phyloP scores from a whole-genome alignment of 2,113 vertebrate genomes.

The Aepyceros melampus region DNA sequence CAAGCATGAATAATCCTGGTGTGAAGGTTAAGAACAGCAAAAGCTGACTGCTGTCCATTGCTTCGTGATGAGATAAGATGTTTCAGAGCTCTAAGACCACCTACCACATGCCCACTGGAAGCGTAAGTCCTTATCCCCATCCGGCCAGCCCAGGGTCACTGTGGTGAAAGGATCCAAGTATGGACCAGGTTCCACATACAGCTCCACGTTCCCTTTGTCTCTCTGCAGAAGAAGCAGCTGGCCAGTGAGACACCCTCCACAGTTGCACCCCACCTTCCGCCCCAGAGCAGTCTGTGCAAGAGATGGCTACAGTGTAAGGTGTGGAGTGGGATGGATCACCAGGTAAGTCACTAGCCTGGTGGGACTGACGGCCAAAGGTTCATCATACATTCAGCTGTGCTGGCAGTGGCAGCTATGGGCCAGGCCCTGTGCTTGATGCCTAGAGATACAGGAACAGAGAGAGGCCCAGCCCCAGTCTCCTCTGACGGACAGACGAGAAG shows the following conservation, averaged over 20 bases:
- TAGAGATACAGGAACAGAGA: neutral
- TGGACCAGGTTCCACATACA: constrained; percentile 67
- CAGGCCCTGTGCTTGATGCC: neutral
- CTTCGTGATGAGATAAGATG: neutral
- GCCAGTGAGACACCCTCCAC: neutral
- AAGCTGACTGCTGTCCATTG: neutral
- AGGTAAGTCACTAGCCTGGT: neutral
- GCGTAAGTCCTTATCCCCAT: constrained; percentile 7
- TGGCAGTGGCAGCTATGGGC: neutral
- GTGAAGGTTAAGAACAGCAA: neutral
- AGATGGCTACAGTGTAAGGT: neutral
- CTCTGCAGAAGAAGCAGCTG: constrained; percentile 47
- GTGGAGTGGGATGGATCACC: neutral
- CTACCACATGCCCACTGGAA: constrained; percentile 83
- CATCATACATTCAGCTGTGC: too few relatives aligned
- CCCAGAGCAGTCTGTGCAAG: neutral
- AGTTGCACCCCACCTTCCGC: too few relatives aligned
- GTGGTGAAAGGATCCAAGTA: constrained; percentile 76
- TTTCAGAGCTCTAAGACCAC: constrained; percentile 15
- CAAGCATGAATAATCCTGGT: neutral
- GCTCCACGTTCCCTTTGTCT: constrained; percentile 15
- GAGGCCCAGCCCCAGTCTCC: neutral
- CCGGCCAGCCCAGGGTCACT: constrained; percentile 75
- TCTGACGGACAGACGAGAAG: neutral
- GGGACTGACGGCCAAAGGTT: neutral